phyloP scores from a whole-genome alignment of 2,888 invertebrate genomes.

The Liposcelis brunnea region DNA sequence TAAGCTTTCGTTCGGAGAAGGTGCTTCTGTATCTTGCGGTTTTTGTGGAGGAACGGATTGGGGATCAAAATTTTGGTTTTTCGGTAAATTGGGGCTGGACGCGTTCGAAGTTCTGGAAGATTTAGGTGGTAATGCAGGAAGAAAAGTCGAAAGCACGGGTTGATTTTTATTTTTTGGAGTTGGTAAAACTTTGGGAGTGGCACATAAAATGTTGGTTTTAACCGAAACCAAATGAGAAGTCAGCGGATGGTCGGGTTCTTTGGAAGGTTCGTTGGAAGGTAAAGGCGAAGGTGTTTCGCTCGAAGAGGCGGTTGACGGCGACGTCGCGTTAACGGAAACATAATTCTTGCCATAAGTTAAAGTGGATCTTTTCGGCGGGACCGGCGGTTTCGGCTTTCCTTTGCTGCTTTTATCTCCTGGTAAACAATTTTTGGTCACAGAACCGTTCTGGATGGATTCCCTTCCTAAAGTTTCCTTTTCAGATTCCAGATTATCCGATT shows the following conservation, averaged over 20 bases:
- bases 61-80: neutral
- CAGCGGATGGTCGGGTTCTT: neutral
- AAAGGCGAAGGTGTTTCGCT: neutral
- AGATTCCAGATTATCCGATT: no score
- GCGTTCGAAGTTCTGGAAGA: neutral
- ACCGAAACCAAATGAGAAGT: slow-evolving; percentile 5
- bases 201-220: slow-evolving; percentile 2
- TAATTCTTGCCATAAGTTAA: slow-evolving; percentile 2
- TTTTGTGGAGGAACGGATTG: no score
- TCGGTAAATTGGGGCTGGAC: slow-evolving; percentile 4
- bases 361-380: slow-evolving; percentile 5
- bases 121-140: slow-evolving; percentile 7
- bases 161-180: neutral
- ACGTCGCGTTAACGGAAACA: neutral
- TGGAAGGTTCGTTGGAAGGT: neutral
- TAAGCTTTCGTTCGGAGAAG: no score
- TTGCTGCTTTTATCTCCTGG: neutral
- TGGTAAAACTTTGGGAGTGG: neutral
- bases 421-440: no score
- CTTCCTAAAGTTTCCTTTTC: no score
- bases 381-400: slow-evolving; percentile 7
- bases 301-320: neutral
- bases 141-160: slow-evolving; percentile 5
- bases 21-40: no score
- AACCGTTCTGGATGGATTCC: no score